Percentiles rank a stretch among this genome's conserved stretches.
phyloP scores from a whole-genome alignment of 2,888 invertebrate genomes.

The Eupithecia exiguata region DNA sequence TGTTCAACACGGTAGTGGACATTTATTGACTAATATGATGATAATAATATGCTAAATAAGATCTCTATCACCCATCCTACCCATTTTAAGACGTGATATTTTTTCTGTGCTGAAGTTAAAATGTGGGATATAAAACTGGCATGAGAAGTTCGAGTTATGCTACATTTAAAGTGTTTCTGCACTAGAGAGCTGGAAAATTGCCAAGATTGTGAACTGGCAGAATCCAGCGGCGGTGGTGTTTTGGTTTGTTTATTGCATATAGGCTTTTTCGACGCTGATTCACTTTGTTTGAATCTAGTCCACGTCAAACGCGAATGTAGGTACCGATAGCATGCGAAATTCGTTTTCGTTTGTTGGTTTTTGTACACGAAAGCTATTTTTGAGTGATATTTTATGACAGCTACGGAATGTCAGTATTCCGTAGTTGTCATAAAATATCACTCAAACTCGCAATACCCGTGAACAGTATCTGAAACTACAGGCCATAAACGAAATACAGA shows the following conservation, averaged over 20 bases:
- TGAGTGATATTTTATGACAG: background rate
- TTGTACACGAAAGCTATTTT: background rate
- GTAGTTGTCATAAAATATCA: background rate
- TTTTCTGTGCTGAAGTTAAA: background rate
- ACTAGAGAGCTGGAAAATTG: conserved; percentile 59
- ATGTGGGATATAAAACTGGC: conserved; percentile 1
- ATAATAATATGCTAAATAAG: background rate
- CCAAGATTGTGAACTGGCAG: conserved; percentile 59
- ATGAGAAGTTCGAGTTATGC: conserved; percentile 50
- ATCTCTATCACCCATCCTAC: background rate
- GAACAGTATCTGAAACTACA: background rate
- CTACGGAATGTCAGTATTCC: background rate
- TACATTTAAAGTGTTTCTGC: conserved; percentile 64
- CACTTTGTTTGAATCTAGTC: conserved; percentile 25
- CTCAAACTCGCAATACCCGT: background rate
- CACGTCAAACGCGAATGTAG: conserved; percentile 27
- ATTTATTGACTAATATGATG: too few species aligned
- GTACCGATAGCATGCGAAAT: conserved; percentile 8
- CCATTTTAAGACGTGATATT: background rate
- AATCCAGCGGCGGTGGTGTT: conserved; percentile 35
- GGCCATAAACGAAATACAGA: background rate
- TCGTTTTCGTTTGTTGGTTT: background rate
- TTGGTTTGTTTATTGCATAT: conserved; percentile 36
- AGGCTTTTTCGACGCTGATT: conserved; percentile 23
- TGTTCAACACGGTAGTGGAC: too few species aligned